These are phyloP conservation scores for Catocala sponsa DNA, from an alignment of 2,888 invertebrate genomes.

Conservation along the genomic window DNA sequence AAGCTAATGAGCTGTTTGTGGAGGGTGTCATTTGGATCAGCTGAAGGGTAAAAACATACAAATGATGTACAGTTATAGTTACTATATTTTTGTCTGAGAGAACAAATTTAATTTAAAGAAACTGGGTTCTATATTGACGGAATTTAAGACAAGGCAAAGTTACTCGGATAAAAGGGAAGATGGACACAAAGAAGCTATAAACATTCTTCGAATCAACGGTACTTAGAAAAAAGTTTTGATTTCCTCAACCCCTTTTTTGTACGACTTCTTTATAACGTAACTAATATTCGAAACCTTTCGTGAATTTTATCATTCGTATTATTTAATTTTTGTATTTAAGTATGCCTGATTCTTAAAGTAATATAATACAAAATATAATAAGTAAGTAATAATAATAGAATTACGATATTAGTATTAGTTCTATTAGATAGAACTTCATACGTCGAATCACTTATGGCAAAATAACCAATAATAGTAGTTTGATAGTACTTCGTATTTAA, in stretches of 20 bases:
- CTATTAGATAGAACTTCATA: too few relatives aligned
- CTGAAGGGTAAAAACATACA: neutral
- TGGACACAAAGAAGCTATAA: slow-evolving; percentile 35
- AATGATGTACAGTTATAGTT: neutral
- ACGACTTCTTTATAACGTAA: slow-evolving; percentile 21
- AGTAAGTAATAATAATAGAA: too few relatives aligned
- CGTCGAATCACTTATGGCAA: too few relatives aligned
- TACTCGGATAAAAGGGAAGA: slow-evolving; percentile 12
- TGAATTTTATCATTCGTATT: neutral
- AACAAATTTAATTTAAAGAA: neutral
- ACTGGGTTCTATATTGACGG: neutral
- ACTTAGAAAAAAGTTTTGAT: slow-evolving; percentile 42
- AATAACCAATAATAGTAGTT: too few relatives aligned
- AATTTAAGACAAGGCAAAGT: slow-evolving; percentile 11
- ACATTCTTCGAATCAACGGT: slow-evolving; percentile 27
- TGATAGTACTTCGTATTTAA: too few relatives aligned
- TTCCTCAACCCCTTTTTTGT: slow-evolving; percentile 35
- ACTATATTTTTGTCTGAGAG: neutral
- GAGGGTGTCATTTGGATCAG: slow-evolving; percentile 12
- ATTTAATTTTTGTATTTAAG: too few relatives aligned
- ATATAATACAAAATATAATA: too few relatives aligned
- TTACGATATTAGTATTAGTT: too few relatives aligned
- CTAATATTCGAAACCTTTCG: neutral
- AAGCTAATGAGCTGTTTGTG: slow-evolving; percentile 31
- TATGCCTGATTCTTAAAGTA: too few relatives aligned